phyloP scores from a whole-genome alignment of 2,797 vertebrate genomes.

The Parotocinclus haroldoi region DNA sequence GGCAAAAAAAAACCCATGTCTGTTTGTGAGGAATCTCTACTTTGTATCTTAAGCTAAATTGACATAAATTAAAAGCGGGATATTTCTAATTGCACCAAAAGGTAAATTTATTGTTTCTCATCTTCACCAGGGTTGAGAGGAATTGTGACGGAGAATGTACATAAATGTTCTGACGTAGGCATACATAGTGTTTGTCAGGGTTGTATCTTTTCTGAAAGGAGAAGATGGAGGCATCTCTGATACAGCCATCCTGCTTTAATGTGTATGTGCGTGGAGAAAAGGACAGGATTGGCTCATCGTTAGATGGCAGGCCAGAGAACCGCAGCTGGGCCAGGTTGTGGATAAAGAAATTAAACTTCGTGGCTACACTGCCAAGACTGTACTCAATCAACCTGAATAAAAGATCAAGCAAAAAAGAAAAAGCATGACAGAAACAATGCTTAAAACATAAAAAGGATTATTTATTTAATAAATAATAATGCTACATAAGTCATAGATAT shows the following conservation, averaged over 20 bases:
- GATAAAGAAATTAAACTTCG: slow-evolving; percentile 99
- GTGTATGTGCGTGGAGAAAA: slow-evolving; percentile 93
- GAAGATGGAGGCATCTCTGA: slow-evolving; percentile 87
- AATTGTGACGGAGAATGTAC: too few species aligned
- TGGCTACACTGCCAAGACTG: slow-evolving; percentile 93
- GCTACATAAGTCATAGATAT: neutral
- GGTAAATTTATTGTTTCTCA: too few species aligned
- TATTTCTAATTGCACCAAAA: too few species aligned
- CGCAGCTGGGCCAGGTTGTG: slow-evolving; percentile 95
- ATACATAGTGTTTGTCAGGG: slow-evolving; percentile 96
- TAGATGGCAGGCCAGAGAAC: slow-evolving; percentile 92
- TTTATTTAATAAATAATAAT: neutral
- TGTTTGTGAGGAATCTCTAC: too few species aligned
- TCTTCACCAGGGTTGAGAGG: too few species aligned
- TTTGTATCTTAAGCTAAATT: too few species aligned
- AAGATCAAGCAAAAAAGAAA: neutral
- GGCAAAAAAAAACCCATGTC: too few species aligned
- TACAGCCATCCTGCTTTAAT: slow-evolving; percentile 89
- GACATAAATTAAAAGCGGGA: too few species aligned
- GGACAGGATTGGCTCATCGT: slow-evolving; percentile 91
- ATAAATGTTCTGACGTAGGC: slow-evolving; percentile 42
- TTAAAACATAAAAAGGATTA: too few species aligned
- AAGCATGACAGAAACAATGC: neutral
- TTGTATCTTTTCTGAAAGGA: slow-evolving; percentile 98
- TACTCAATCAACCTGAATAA: slow-evolving; percentile 87